Conservation (phyloP, 2,888 invertebrate genomes). For the Emmelina monodactyla region DNA sequence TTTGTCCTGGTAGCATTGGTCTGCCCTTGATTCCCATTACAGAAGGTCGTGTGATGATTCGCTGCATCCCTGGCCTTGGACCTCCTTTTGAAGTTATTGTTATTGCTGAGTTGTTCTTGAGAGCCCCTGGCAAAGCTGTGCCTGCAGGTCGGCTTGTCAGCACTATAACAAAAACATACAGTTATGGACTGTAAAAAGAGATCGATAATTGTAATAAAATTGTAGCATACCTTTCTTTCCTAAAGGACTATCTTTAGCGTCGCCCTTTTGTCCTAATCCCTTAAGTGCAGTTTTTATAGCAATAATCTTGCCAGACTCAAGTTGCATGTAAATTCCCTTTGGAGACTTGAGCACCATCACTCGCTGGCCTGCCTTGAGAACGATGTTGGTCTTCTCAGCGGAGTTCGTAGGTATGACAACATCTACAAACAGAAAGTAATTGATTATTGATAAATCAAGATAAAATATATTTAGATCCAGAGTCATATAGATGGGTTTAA, state of each 20-base stretch:
- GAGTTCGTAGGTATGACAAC: slow-evolving; percentile 93
- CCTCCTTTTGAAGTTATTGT: slow-evolving; percentile 64
- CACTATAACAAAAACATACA: slow-evolving; percentile 27
- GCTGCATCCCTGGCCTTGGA: slow-evolving; percentile 39
- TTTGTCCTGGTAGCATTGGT: slow-evolving; percentile 44
- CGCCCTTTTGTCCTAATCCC: slow-evolving; percentile 51
- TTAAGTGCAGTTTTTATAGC: slow-evolving; percentile 85
- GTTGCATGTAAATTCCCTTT: slow-evolving; percentile 95
- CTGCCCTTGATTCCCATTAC: slow-evolving; percentile 35
- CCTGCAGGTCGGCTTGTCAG: slow-evolving; percentile 40
- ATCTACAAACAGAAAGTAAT: slow-evolving; percentile 55
- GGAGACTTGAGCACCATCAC: slow-evolving; percentile 95
- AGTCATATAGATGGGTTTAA: too few relatives aligned
- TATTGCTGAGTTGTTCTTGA: slow-evolving; percentile 69
- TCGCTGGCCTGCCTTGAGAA: slow-evolving; percentile 91
- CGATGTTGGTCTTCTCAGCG: slow-evolving; percentile 87
- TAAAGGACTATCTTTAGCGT: slow-evolving; percentile 41
- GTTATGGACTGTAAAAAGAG: neutral
- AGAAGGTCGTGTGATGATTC: slow-evolving; percentile 40
- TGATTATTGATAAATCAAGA: too few relatives aligned
- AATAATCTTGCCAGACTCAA: slow-evolving; percentile 94
- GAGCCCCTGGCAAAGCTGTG: slow-evolving; percentile 49
- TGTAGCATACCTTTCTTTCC: slow-evolving; percentile 46
- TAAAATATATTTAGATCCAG: too few relatives aligned
- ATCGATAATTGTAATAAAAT: neutral